Percentiles rank a stretch among this genome's conserved stretches.
These are phyloP conservation scores for Philereme vetulata DNA, from an alignment of 2,888 invertebrate genomes.

Conservation along the genomic window DNA sequence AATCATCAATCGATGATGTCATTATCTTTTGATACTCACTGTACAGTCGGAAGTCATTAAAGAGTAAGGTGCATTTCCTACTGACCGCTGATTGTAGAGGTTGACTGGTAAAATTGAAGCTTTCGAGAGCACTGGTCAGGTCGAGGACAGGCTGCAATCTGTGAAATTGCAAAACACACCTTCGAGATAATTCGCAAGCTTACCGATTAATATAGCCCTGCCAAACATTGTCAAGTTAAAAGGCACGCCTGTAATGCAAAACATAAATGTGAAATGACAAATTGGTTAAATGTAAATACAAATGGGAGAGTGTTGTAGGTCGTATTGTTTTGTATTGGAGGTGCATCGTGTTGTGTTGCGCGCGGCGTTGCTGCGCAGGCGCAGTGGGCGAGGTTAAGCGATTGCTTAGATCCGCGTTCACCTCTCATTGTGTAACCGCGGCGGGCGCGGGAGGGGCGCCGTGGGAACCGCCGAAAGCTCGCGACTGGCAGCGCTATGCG, in stretches of 20 bases:
- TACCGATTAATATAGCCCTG: constrained; percentile 26
- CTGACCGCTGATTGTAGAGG: constrained; percentile 37
- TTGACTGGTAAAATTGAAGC: constrained; percentile 41
- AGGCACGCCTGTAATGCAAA: constrained; percentile 23
- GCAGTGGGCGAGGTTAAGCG: constrained; percentile 83
- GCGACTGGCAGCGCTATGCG: constrained; percentile 54
- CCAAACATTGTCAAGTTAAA: constrained; percentile 27
- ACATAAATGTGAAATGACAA: constrained; percentile 35
- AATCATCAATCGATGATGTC: too few species aligned
- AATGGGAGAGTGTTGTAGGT: constrained; percentile 32
- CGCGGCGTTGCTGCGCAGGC: constrained; percentile 52
- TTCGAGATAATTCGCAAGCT: constrained; percentile 38
- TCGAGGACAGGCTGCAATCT: constrained; percentile 36
- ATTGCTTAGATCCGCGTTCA: constrained; percentile 84
- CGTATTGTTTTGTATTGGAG: constrained; percentile 32
- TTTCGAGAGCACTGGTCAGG: constrained; percentile 37
- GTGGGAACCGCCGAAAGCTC: constrained; percentile 83
- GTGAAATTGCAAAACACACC: constrained; percentile 41
- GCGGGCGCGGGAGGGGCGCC: constrained; percentile 62
- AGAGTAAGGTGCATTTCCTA: constrained; percentile 38
- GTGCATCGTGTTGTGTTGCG: constrained; percentile 48
- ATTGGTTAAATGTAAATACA: constrained; percentile 38
- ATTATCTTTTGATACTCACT: too few species aligned
- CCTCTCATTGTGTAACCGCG: constrained; percentile 81
- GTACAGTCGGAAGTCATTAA: constrained; percentile 40